These are phyloP conservation scores for Lepidocyrtoides sp. DNA, from an alignment of 2,888 invertebrate genomes.

Conservation along the genomic window DNA sequence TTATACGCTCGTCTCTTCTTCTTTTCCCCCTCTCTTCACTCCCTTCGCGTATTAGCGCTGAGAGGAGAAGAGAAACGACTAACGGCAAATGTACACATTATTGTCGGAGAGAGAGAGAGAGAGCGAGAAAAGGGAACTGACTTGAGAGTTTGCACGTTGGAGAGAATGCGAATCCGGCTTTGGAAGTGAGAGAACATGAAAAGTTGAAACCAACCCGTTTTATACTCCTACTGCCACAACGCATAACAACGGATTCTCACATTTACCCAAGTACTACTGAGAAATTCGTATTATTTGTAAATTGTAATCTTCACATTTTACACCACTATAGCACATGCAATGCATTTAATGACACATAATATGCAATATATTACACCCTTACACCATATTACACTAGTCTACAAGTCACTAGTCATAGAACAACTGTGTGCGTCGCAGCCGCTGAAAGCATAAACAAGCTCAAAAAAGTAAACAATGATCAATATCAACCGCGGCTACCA, in stretches of 20 bases:
- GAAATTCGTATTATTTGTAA: neutral
- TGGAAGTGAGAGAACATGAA: neutral
- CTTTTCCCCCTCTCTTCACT: neutral
- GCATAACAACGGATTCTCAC: too few relatives aligned
- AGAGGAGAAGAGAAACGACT: conserved; percentile 12
- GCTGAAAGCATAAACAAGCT: too few relatives aligned
- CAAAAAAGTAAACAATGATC: too few relatives aligned
- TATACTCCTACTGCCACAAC: neutral
- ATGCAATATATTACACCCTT: neutral
- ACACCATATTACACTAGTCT: too few relatives aligned
- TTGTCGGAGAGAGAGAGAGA: conserved; percentile 21
- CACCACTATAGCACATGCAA: neutral
- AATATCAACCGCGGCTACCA: too few relatives aligned
- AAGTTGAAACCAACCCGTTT: conserved; percentile 15
- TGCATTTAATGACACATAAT: conserved; percentile 33
- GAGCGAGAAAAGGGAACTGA: conserved; percentile 37
- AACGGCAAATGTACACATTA: conserved; percentile 57
- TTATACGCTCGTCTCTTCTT: conserved; percentile 31
- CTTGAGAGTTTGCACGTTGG: conserved; percentile 38
- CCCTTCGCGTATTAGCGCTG: conserved; percentile 46
- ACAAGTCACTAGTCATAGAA: too few relatives aligned
- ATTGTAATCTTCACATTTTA: conserved; percentile 19
- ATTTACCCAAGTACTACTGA: too few relatives aligned
- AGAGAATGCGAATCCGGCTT: conserved; percentile 19
- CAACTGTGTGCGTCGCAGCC: too few relatives aligned